phyloP scores from a whole-genome alignment of 2,797 vertebrate genomes.

The Hippopotamyrus pictus region DNA sequence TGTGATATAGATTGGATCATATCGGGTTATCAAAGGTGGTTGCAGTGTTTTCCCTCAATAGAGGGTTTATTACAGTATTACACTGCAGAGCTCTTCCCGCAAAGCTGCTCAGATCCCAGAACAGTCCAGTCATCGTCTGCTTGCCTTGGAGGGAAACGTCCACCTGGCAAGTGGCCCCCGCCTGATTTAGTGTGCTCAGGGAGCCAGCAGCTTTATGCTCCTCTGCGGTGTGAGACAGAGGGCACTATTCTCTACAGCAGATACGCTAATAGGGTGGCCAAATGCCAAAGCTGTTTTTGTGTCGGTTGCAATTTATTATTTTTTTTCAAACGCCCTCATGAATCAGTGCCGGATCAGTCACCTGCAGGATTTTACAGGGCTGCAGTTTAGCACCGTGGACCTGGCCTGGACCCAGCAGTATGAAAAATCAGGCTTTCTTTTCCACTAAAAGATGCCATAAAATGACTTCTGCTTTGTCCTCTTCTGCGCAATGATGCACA shows the following conservation, averaged over 20 bases:
- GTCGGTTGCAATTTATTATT: background rate
- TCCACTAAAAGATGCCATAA: slow-evolving; percentile 1
- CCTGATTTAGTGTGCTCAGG: slow-evolving; percentile 3
- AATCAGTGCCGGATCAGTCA: background rate
- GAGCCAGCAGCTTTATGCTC: background rate
- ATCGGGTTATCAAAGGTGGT: background rate
- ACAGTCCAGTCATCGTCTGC: background rate
- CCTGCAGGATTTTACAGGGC: background rate
- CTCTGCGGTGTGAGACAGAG: background rate
- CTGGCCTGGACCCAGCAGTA: background rate
- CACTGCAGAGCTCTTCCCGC: background rate
- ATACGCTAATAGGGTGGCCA: background rate
- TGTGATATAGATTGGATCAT: background rate
- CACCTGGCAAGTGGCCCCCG: background rate
- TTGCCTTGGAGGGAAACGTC: background rate
- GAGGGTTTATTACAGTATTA: background rate
- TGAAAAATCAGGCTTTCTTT: background rate
- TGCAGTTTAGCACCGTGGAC: background rate
- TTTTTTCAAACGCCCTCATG: background rate
- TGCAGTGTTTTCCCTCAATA: background rate
- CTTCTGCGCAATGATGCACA: background rate
- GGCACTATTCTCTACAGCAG: background rate
- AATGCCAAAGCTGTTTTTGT: background rate
- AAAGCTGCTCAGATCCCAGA: background rate
- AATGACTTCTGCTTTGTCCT: slow-evolving; percentile 11